A percentile compares a stretch with the other conserved stretches of the same genome.
These are phyloP conservation scores for human DNA, from an alignment of 2,113 vertebrate species.

Conservation along the genomic window GRCh38 chr12:61430001-61430500, in stretches of 20 bases:
- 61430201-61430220: background rate
- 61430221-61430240: background rate
- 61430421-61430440: background rate
- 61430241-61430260: background rate
- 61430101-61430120: background rate
- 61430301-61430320: background rate
- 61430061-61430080: conserved; percentile 21
- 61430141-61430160: background rate
- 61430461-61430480: background rate
- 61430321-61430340: background rate
- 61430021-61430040: background rate
- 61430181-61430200: background rate
- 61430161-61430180: background rate
- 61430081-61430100: background rate
- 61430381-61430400: background rate
- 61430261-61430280: background rate
- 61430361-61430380: background rate
- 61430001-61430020: background rate
- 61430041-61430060: background rate
- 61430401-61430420: background rate
- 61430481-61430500: background rate
- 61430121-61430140: background rate
- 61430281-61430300: background rate
- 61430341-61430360: background rate
- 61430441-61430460: background rate